Evolutionary conservation across 2,888 invertebrate genomes (phyloP), one percentile per base, ranked within the genome.

Genomic region (Eurytoma adleriae): DNA sequence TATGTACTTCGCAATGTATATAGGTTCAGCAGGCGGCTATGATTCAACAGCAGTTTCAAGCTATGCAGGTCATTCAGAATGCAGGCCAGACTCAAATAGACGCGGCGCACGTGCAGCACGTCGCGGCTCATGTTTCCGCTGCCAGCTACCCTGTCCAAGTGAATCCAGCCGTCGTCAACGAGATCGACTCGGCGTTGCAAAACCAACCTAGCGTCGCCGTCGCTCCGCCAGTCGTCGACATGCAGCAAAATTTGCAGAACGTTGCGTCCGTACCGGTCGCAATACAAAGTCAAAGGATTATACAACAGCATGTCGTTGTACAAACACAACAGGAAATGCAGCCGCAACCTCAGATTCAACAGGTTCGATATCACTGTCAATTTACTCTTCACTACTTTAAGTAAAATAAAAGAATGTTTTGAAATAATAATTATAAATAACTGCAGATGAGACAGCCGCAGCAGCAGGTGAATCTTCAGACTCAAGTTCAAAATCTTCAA

Each of bases 401-500:
- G 10, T 40, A 40, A 40, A 40, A 40, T 10, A 40, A 40, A 30
- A 0, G 40, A 40, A 7, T 40, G 1, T 1, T 40, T 40, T 40
- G 10, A 50, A 66, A 48, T 66, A 64, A 30, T 48, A 40, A n/a
- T 62, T 50, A 40, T n/a, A 52, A 12, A 20, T 52, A 1, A 56
- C 59, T 48, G 16, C 14, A 71, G 86, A 82, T 78, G 52, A 78
- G 59, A 57, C 84, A 83, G 48, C 82, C 80, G 40, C 86, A 85
- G 70, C 87, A 84, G 20, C 83, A 86, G n/a, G 80, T 84, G 16
- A 84, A 86, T 78, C 27, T 84, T 57, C 87, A 85, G 50, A 82
- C 85, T 52, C 77, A 84, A 3, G 75, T 87, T 13, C 88, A 88
- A 18, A 88, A 89, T 78, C 68, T 89, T 40, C 88, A 88, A 56